These are phyloP conservation scores for Paedocypris sp. DNA, from an alignment of 2,113 vertebrate genomes.

Conservation along the genomic window DNA sequence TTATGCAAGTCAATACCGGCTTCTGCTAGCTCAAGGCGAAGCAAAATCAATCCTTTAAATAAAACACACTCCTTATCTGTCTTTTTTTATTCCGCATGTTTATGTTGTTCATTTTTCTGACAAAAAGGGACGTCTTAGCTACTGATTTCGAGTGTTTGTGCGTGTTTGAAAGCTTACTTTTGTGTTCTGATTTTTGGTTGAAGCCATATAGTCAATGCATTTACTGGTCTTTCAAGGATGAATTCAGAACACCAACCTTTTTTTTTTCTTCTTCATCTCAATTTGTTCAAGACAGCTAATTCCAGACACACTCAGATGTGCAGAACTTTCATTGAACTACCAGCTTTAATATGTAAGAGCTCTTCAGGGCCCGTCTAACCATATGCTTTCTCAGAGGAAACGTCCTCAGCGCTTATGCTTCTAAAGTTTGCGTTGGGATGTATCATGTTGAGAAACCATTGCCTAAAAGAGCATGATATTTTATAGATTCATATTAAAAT, in stretches of 20 bases:
- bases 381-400: neutral
- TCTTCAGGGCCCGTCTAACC: neutral
- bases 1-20: slow-evolving; percentile 11
- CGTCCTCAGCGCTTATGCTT: neutral
- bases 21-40: slow-evolving; percentile 10
- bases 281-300: neutral
- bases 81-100: neutral
- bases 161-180: too few relatives aligned
- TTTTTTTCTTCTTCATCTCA: neutral
- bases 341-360: slow-evolving; percentile 5
- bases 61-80: neutral
- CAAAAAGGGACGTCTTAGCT: neutral
- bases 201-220: too few relatives aligned
- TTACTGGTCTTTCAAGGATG: neutral
- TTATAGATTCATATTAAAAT: too few relatives aligned
- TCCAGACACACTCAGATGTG: neutral
- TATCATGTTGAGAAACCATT: neutral
- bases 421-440: neutral
- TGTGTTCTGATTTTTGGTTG: neutral
- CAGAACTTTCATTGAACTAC: too few relatives aligned
- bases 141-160: too few relatives aligned
- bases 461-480: neutral
- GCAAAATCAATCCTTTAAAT: neutral
- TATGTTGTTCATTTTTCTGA: neutral
- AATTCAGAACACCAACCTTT: neutral